A percentile compares a stretch with the other conserved stretches of the same genome.
These are phyloP conservation scores for Caenorhabditis briggsae DNA, from an alignment of 1,140 invertebrate genomes.

Conservation along the genomic window DNA sequence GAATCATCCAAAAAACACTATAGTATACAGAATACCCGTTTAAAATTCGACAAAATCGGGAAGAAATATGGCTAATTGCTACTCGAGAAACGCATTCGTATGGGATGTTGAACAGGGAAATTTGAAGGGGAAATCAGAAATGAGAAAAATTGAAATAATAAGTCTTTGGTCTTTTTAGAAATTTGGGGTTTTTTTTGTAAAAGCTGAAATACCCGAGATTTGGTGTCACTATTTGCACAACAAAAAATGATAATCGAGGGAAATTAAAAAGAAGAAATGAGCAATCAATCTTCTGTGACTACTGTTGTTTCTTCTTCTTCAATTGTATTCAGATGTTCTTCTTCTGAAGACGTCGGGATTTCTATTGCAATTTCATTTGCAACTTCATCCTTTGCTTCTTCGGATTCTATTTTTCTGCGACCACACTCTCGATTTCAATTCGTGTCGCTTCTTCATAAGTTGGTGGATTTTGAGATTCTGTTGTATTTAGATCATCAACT, in stretches of 20 bases:
- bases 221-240: conserved; percentile 45
- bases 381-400: conserved; percentile 39
- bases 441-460: conserved; percentile 61
- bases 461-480: conserved; percentile 50
- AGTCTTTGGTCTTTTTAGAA: conserved; percentile 19
- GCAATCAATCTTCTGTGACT: background rate
- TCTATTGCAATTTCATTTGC: conserved; percentile 5
- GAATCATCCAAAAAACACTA: conserved; percentile 6
- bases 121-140: background rate
- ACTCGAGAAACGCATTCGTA: conserved; percentile 49
- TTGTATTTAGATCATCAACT: conserved; percentile 30
- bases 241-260: conserved; percentile 7
- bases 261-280: background rate
- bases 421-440: conserved; percentile 35
- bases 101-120: conserved; percentile 15
- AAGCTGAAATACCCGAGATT: conserved; percentile 7
- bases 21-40: conserved; percentile 6
- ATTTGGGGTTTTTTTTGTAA: conserved; percentile 2
- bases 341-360: conserved; percentile 19
- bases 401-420: conserved; percentile 19
- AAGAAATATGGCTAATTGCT: conserved; percentile 48
- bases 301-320: conserved; percentile 38
- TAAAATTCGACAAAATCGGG: conserved; percentile 47
- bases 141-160: background rate
- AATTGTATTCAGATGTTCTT: background rate